Base-by-base conservation (phyloP, 2,797 vertebrate genomes). In the Strix occidentalis region DNA sequence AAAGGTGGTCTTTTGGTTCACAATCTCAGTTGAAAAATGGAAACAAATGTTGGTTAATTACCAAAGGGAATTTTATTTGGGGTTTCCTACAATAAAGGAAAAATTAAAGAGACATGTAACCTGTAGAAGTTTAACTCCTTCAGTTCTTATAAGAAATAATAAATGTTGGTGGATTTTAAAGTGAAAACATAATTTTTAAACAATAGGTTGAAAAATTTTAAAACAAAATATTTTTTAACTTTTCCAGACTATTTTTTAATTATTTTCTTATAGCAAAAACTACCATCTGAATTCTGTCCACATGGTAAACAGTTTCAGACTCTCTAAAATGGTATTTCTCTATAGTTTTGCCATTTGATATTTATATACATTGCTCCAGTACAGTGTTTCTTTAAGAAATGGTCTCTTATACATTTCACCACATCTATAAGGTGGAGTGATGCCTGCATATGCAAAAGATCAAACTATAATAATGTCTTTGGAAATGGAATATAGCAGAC, bases 401-500 rank as follows among this genome's bases (percentile, higher is more conserved):
- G 53, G 54, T 84, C 86, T 94, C 68, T 95, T n/a, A 87, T 9
- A 69, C 61, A 68, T 85, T 92, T 93, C 94, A 68, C 60, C 75
- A 92, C 71, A 87, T 94, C 78, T 95, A 35, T 70, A 89, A 94
- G 75, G 92, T 94, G 81, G 90, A 87, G 69, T 71, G 90, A 93
- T 87, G 90, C 75, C 94, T 92, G 58, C 92, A 75, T 91, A 95
- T 64, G 87, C 84, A 89, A 95, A 95, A 95, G 88, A 96, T 96
- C 95, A 91, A 95, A 75, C 93, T 87, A 80, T 95, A 96, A 94
- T 95, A 93, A 94, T 81, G 90, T 94, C 71, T 93, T 96, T 92
- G 90, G 93, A 95, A 96, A 95, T 87, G 75, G 88, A 96, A 92
- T 84, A 95, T 93, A 95, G 87, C 92, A 95, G 90, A 74, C 86